Conservation (phyloP, 2,797 vertebrate genomes). For the Euthynnus affinis region DNA sequence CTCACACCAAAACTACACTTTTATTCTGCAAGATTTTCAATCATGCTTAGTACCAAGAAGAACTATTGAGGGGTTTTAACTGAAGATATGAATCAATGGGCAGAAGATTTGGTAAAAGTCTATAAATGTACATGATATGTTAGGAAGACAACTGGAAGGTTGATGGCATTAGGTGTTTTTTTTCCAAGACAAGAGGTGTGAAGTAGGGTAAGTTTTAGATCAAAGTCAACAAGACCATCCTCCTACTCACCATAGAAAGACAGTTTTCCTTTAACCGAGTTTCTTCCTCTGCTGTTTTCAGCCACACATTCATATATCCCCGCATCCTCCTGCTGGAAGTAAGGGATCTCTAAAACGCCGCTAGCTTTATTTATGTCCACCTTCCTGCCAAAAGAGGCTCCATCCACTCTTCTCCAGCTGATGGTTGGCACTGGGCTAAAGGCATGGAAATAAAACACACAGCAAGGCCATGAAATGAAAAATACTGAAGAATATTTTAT, state of each 20-base stretch:
- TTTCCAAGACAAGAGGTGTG: slow-evolving; percentile 28
- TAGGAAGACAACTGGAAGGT: slow-evolving; percentile 33
- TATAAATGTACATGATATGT: slow-evolving; percentile 49
- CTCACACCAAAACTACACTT: slow-evolving; percentile 40
- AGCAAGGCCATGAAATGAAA: slow-evolving; percentile 37
- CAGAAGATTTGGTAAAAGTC: slow-evolving; percentile 37
- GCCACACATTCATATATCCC: slow-evolving; percentile 94
- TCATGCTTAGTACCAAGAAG: slow-evolving; percentile 20
- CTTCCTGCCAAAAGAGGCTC: slow-evolving; percentile 90
- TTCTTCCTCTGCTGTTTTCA: slow-evolving; percentile 93
- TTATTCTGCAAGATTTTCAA: slow-evolving; percentile 45
- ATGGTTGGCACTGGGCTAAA: slow-evolving; percentile 92
- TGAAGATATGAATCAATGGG: slow-evolving; percentile 34
- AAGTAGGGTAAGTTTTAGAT: slow-evolving; percentile 47
- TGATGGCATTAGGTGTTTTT: slow-evolving; percentile 31
- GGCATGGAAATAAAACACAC: slow-evolving; percentile 22
- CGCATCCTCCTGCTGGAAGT: slow-evolving; percentile 95
- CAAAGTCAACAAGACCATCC: slow-evolving; percentile 47
- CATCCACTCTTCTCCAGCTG: slow-evolving; percentile 92
- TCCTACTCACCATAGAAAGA: slow-evolving; percentile 92
- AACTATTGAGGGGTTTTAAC: slow-evolving; percentile 31
- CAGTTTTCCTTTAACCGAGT: slow-evolving; percentile 92
- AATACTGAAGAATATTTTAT: slow-evolving; percentile 22
- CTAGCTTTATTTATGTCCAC: slow-evolving; percentile 91
- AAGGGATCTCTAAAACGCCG: slow-evolving; percentile 94